Evolutionary conservation across 64 coral and sea anemone species (phyloP).

Genomic region (Stichodactyla helianthus): DNA sequence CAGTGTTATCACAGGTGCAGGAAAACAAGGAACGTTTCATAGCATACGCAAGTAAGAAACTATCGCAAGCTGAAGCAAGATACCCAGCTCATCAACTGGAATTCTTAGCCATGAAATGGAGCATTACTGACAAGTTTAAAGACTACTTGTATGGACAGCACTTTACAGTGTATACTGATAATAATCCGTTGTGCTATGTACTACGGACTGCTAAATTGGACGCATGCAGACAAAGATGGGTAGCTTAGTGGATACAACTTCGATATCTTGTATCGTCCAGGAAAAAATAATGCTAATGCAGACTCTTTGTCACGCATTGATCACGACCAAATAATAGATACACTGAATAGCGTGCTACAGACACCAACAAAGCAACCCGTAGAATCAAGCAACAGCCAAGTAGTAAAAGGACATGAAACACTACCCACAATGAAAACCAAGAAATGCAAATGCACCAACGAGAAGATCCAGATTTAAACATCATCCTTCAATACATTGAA

Average conservation of each 20-base stretch:
- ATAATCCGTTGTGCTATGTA: slow-evolving; percentile 1
- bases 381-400: background rate
- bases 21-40: slow-evolving; percentile 33
- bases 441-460: background rate
- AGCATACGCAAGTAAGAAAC: slow-evolving; percentile 5
- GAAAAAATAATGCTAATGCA: slow-evolving; percentile 17
- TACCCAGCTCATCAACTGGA: slow-evolving; percentile 10
- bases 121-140: slow-evolving; percentile 13
- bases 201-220: slow-evolving; percentile 1
- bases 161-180: slow-evolving; percentile 33
- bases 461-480: slow-evolving; percentile 1
- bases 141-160: slow-evolving; percentile 27
- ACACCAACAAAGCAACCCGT: background rate
- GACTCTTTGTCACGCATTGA: slow-evolving; percentile 1
- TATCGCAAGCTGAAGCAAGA: slow-evolving; percentile 12
- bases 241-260: slow-evolving; percentile 9
- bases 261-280: background rate
- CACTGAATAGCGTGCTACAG: background rate
- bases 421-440: background rate
- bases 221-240: slow-evolving; percentile 10
- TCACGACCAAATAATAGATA: background rate
- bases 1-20: slow-evolving; percentile 50
- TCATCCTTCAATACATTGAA: background rate
- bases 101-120: slow-evolving; percentile 1
- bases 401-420: slow-evolving; percentile 15